phyloP scores from a whole-genome alignment of 2,113 vertebrate genomes.

The Myiozetetes cayanensis region DNA sequence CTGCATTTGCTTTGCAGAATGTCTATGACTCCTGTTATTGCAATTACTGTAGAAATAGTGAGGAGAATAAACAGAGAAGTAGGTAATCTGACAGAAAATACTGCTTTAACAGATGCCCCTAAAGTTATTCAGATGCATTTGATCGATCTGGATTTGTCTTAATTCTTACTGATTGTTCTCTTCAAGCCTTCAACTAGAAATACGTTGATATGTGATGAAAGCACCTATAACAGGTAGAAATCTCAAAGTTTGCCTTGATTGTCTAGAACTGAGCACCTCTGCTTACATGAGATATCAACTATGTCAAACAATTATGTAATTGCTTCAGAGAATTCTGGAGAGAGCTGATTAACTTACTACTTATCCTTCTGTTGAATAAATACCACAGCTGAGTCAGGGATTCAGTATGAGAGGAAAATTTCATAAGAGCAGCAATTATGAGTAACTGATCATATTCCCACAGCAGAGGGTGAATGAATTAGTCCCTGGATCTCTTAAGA shows the following conservation, averaged over 20 bases:
- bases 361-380: conserved; percentile 17
- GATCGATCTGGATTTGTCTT: not conserved
- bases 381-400: conserved; percentile 21
- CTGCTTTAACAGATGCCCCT: not conserved
- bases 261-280: not conserved
- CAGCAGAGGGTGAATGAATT: not conserved
- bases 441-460: conserved; percentile 1
- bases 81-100: not conserved
- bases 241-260: not conserved
- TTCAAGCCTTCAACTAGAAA: not conserved
- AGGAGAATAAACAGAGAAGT: not conserved
- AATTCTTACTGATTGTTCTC: not conserved
- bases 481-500: not conserved
- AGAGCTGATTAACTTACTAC: conserved; percentile 5
- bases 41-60: not conserved
- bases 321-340: conserved; percentile 25
- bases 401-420: not conserved
- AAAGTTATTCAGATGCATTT: not conserved
- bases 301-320: not conserved
- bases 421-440: not conserved
- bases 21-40: not conserved
- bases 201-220: not conserved
- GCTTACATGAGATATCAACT: not conserved
- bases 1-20: not conserved
- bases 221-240: not conserved